These are phyloP conservation scores for Oligia latruncula DNA, from an alignment of 2,888 invertebrate genomes.

Conservation along the genomic window DNA sequence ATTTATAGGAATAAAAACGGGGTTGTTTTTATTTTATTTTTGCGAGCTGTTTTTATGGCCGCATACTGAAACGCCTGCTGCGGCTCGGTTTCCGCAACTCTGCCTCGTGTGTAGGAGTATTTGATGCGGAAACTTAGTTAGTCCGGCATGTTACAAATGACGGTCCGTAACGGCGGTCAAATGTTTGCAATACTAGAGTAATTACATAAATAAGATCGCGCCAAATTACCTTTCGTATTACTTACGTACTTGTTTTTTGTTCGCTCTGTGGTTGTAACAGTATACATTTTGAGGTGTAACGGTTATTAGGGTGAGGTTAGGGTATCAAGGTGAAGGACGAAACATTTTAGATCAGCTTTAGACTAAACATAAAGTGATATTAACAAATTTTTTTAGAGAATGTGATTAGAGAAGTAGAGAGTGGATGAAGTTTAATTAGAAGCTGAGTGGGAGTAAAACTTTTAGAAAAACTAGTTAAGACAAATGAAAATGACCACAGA, in stretches of 20 bases:
- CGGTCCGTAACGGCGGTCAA: constrained; percentile 67
- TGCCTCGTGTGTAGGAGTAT: constrained; percentile 64
- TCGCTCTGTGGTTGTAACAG: constrained; percentile 23
- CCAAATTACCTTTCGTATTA: constrained; percentile 59
- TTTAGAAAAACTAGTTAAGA: not conserved
- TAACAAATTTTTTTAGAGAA: not conserved
- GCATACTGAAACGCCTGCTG: constrained; percentile 58
- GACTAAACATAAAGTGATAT: not conserved
- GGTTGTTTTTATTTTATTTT: constrained; percentile 54
- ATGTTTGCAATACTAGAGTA: constrained; percentile 69
- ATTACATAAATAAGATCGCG: constrained; percentile 67
- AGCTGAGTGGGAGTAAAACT: not conserved
- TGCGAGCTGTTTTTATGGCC: constrained; percentile 62
- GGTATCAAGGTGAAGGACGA: constrained; percentile 22
- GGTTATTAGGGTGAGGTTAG: constrained; percentile 23
- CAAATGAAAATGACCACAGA: not conserved
- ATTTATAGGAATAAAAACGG: constrained; percentile 56
- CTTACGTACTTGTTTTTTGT: constrained; percentile 54
- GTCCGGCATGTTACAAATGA: constrained; percentile 72
- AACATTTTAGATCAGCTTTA: constrained; percentile 13
- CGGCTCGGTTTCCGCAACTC: constrained; percentile 52
- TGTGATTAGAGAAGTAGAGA: not conserved
- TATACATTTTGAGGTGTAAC: constrained; percentile 35
- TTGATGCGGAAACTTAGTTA: constrained; percentile 73
- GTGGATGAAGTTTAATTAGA: not conserved